Percentiles rank a stretch among this genome's conserved stretches.
These are phyloP conservation scores for Arrhamphus sclerolepis DNA, from an alignment of 2,797 vertebrate genomes.

Conservation along the genomic window DNA sequence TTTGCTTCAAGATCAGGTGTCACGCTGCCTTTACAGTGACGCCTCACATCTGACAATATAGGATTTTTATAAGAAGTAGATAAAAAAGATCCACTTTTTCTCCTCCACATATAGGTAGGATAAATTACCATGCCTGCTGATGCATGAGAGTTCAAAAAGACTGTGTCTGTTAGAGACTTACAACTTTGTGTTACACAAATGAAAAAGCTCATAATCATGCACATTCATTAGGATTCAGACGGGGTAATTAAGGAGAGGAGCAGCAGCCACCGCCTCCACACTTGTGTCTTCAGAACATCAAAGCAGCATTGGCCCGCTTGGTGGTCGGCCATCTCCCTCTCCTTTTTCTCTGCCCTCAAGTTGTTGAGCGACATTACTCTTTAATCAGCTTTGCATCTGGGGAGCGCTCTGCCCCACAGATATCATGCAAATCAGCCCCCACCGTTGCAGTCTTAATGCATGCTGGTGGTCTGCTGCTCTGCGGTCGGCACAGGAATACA, in stretches of 20 bases:
- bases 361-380: slow-evolving; percentile 60
- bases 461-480: slow-evolving; percentile 35
- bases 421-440: slow-evolving; percentile 63
- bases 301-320: slow-evolving; percentile 46
- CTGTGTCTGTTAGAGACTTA: neutral
- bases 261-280: slow-evolving; percentile 33
- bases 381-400: slow-evolving; percentile 71
- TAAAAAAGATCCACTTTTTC: too few species aligned
- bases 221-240: slow-evolving; percentile 49
- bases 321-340: slow-evolving; percentile 53
- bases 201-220: slow-evolving; percentile 27
- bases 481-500: slow-evolving; percentile 3
- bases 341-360: slow-evolving; percentile 49
- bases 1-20: too few species aligned
- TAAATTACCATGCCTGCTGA: too few species aligned
- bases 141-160: too few species aligned
- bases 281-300: slow-evolving; percentile 59
- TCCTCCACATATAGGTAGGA: too few species aligned
- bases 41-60: too few species aligned
- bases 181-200: neutral
- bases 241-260: slow-evolving; percentile 61
- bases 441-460: slow-evolving; percentile 22
- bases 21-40: too few species aligned
- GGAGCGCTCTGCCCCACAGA: slow-evolving; percentile 53
- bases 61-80: too few species aligned